A percentile compares a stretch with the other conserved stretches of the same genome.
Conservation (phyloP, 2,113 vertebrate species). For the Myotis lucifugus region DNA sequence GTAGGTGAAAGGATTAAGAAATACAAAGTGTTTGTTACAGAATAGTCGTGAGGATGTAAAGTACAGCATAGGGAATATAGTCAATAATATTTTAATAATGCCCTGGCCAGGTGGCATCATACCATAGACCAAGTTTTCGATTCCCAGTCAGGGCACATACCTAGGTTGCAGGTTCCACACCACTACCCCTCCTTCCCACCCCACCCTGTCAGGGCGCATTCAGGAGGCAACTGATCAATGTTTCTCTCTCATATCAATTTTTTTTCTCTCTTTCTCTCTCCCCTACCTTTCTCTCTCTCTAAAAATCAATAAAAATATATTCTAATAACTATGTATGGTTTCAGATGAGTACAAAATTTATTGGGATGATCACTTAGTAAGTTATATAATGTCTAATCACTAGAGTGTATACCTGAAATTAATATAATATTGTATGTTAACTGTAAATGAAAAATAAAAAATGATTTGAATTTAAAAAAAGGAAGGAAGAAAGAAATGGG, state of each 20-base stretch:
- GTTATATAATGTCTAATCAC: background rate
- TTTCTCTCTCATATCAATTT: too few species aligned
- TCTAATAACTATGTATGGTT: background rate
- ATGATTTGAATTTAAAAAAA: background rate
- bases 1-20: background rate
- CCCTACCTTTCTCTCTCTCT: too few species aligned
- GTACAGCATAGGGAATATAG: background rate
- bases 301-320: background rate
- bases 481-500: background rate
- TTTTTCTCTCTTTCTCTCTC: too few species aligned
- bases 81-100: background rate
- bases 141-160: too few species aligned
- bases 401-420: background rate
- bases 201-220: too few species aligned
- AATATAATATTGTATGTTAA: background rate
- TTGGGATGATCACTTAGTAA: background rate
- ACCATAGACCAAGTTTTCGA: too few species aligned
- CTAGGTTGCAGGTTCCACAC: too few species aligned
- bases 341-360: background rate
- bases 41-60: background rate
- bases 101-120: too few species aligned
- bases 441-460: background rate
- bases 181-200: too few species aligned
- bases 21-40: background rate
- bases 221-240: too few species aligned